These are phyloP conservation scores for Zootoca vivipara DNA, from an alignment of 2,113 vertebrate species.

Conservation along the genomic window DNA sequence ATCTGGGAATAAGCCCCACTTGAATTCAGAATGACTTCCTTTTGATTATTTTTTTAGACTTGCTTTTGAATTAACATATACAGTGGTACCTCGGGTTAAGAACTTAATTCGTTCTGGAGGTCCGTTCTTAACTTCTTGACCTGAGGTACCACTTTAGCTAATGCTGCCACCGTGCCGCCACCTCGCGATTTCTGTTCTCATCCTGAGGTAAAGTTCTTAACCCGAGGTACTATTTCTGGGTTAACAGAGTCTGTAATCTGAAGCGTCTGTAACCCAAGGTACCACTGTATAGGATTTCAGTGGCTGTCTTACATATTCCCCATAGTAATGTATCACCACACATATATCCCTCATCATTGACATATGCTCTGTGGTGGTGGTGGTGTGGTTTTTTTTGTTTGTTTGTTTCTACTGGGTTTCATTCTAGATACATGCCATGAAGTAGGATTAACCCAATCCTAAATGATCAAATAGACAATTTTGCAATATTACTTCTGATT, in stretches of 20 bases:
- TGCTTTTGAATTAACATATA: neutral
- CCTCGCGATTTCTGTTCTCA: too few relatives aligned
- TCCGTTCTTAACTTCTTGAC: too few relatives aligned
- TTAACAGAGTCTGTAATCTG: too few relatives aligned
- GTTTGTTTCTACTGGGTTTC: neutral
- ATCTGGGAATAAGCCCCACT: neutral
- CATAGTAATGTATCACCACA: neutral
- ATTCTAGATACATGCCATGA: neutral
- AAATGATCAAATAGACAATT: neutral
- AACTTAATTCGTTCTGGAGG: too few relatives aligned
- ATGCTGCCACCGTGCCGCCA: too few relatives aligned
- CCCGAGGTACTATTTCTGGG: too few relatives aligned
- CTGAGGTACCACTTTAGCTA: too few relatives aligned
- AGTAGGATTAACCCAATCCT: neutral
- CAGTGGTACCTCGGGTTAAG: too few relatives aligned
- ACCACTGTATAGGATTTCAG: neutral
- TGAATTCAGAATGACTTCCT: neutral
- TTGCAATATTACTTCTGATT: neutral
- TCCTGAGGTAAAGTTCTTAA: too few relatives aligned
- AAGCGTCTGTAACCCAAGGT: too few relatives aligned
- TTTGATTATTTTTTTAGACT: neutral
- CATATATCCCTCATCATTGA: neutral
- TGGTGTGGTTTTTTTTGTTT: neutral
- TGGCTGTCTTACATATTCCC: neutral
- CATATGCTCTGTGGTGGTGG: neutral